Evolutionary conservation across 2,888 invertebrate genomes (phyloP).

Genomic region (Napeogenes sylphis): DNA sequence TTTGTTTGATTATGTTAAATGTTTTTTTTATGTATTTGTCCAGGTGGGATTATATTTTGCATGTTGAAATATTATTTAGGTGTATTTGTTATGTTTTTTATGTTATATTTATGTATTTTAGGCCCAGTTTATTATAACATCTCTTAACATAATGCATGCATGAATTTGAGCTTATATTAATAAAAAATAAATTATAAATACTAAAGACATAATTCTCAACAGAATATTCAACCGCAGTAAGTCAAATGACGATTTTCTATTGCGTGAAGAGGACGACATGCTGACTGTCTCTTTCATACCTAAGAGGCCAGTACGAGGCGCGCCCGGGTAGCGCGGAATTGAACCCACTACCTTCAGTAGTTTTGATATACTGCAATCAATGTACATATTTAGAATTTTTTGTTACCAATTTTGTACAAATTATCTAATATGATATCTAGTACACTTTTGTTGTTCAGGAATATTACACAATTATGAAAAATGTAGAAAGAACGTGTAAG

Average conservation of each 20-base stretch:
- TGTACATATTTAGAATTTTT: too few relatives aligned
- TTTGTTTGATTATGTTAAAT: not conserved
- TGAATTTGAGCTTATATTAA: not conserved
- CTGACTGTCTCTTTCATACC: conserved; percentile 71
- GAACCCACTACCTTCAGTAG: conserved; percentile 18
- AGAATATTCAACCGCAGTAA: conserved; percentile 67
- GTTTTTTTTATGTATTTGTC: not conserved
- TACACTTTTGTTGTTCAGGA: too few relatives aligned
- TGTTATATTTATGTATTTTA: too few relatives aligned
- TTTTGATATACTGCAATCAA: too few relatives aligned
- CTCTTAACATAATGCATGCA: too few relatives aligned
- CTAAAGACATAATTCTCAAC: conserved; percentile 14
- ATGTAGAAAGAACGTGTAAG: too few relatives aligned
- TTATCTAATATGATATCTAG: not conserved
- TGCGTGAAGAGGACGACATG: conserved; percentile 69
- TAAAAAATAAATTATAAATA: not conserved
- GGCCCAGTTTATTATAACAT: too few relatives aligned
- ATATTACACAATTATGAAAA: too few relatives aligned
- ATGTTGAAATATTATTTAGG: too few relatives aligned
- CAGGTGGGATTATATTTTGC: too few relatives aligned
- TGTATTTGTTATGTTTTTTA: too few relatives aligned
- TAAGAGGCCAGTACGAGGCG: conserved; percentile 50
- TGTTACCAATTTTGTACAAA: not conserved
- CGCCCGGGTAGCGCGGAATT: conserved; percentile 47
- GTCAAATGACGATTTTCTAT: conserved; percentile 54